Conservation (phyloP, 2,888 invertebrate genomes). For the Geophilus truncorum region DNA sequence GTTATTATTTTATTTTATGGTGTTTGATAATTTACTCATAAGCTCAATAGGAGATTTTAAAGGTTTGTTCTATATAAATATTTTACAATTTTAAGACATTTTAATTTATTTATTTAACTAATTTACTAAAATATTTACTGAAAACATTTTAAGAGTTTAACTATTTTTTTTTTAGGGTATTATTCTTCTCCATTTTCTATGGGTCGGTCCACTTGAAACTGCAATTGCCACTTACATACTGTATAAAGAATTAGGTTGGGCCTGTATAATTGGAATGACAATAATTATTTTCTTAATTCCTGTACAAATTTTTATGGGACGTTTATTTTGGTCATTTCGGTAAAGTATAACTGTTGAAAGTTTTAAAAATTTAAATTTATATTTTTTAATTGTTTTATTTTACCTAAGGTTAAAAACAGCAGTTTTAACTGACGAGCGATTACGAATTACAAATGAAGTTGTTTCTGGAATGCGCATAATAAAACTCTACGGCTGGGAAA, state of each 20-base stretch:
- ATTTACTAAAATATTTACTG: neutral
- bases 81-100: too few species aligned
- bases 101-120: neutral
- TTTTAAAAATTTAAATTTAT: neutral
- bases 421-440: conserved; percentile 76
- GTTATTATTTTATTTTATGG: conserved; percentile 8
- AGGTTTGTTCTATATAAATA: too few species aligned
- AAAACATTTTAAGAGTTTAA: neutral
- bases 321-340: conserved; percentile 20
- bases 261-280: conserved; percentile 68
- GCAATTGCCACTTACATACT: conserved; percentile 71
- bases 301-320: conserved; percentile 59
- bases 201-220: conserved; percentile 83
- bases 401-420: conserved; percentile 68
- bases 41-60: neutral
- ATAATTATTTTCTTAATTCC: conserved; percentile 75
- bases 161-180: conserved; percentile 57
- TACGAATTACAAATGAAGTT: conserved; percentile 91
- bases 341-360: neutral
- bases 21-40: neutral
- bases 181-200: conserved; percentile 81
- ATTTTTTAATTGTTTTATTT: neutral
- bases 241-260: conserved; percentile 67
- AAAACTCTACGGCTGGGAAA: conserved; percentile 96
- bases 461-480: conserved; percentile 89